Conservation (phyloP, 2,888 invertebrate genomes). For the Caenorhabditis virilis region DNA sequence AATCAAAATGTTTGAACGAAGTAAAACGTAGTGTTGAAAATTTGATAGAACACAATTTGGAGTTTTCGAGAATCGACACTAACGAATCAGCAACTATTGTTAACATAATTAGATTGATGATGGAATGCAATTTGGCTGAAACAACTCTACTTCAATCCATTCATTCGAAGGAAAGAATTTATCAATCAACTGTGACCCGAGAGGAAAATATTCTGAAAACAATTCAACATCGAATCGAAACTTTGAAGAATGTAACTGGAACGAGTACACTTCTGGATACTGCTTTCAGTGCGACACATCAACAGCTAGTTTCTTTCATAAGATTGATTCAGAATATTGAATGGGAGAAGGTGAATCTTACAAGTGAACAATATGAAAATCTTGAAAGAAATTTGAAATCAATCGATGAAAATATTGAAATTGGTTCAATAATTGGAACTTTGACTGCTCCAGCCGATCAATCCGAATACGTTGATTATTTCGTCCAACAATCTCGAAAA, state of each 20-base stretch:
- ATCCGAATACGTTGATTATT: not conserved
- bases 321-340: not conserved
- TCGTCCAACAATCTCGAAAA: not conserved
- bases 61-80: not conserved
- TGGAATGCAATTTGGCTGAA: not conserved
- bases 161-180: too few relatives aligned
- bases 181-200: too few relatives aligned
- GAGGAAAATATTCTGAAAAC: not conserved
- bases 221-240: not conserved
- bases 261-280: not conserved
- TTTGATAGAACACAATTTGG: not conserved
- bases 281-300: not conserved
- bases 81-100: not conserved
- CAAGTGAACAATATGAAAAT: not conserved
- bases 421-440: not conserved
- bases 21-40: not conserved
- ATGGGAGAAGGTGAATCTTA: not conserved
- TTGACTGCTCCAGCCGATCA: constrained; percentile 4
- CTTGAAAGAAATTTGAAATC: not conserved
- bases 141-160: not conserved
- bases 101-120: not conserved
- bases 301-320: not conserved
- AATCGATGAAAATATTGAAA: not conserved
- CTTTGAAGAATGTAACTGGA: not conserved
- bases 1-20: not conserved